Percentiles rank a stretch among this genome's conserved stretches.
Conservation (phyloP, 2,888 invertebrate species). For the Eupithecia exiguata region DNA sequence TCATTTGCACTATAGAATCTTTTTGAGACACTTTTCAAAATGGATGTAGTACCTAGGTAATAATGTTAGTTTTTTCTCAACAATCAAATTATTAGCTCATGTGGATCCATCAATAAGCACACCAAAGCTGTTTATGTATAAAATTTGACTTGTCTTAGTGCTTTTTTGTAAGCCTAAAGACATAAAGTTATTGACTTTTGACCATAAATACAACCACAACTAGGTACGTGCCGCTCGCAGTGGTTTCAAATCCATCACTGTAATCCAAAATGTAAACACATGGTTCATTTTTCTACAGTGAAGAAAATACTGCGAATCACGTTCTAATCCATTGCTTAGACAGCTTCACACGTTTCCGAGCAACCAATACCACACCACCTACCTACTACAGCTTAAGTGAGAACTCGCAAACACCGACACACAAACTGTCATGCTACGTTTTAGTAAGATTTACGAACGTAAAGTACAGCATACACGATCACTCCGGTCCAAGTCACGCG, state of each 20-base stretch:
- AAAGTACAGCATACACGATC: not conserved
- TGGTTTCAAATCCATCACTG: not conserved
- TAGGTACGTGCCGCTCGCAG: not conserved
- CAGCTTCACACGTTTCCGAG: not conserved
- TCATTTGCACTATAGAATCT: too few species aligned
- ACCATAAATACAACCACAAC: too few species aligned
- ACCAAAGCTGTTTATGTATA: too few species aligned
- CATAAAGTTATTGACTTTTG: too few species aligned
- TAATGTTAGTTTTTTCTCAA: too few species aligned
- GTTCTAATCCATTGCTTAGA: not conserved
- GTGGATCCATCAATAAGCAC: too few species aligned
- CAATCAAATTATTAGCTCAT: too few species aligned
- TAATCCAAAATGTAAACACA: not conserved
- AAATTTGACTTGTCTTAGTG: too few species aligned
- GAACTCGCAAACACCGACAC: not conserved
- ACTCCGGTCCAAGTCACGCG: not conserved
- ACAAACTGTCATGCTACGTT: not conserved
- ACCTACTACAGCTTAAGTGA: not conserved
- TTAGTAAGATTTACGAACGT: not conserved
- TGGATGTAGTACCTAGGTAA: too few species aligned
- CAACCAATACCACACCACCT: not conserved
- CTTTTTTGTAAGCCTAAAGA: too few species aligned
- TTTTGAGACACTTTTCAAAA: too few species aligned
- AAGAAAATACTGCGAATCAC: not conserved
- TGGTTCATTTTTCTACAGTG: not conserved